phyloP scores from a whole-genome alignment of 1,140 invertebrate genomes.

The Listronotus bonariensis region DNA sequence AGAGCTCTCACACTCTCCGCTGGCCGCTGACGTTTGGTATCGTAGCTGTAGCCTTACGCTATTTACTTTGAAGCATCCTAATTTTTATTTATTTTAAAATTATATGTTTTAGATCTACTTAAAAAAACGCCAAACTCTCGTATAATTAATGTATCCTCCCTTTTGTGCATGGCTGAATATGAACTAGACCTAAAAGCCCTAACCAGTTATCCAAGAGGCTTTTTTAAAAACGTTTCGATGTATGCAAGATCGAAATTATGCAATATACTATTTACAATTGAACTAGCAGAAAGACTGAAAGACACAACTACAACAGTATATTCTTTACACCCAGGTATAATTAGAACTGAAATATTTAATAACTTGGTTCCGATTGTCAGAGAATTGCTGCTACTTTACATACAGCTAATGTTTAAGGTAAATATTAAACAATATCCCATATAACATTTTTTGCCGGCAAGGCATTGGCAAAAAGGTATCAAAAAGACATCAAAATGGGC shows the following conservation, averaged over 20 bases:
- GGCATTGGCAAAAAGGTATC: no score
- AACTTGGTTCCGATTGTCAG: background rate
- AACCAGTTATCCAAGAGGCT: conserved; percentile 4
- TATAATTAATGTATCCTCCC: conserved; percentile 33
- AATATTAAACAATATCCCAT: no score
- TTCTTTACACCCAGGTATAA: conserved; percentile 78
- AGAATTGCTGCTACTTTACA: background rate
- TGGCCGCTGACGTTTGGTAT: no score
- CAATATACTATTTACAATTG: conserved; percentile 81
- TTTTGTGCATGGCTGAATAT: conserved; percentile 59
- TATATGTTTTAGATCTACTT: conserved; percentile 45
- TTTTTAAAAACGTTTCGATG: background rate
- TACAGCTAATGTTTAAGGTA: conserved; percentile 54
- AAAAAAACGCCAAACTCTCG: conserved; percentile 35
- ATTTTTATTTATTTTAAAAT: no score
- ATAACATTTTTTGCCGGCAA: no score
- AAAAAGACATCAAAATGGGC: no score
- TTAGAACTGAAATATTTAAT: conserved; percentile 14
- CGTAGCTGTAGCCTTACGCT: no score
- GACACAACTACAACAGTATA: conserved; percentile 77
- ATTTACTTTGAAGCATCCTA: no score
- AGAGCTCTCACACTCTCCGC: no score
- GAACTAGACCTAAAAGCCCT: background rate
- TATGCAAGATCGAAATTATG: conserved; percentile 74
- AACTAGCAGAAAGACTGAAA: conserved; percentile 75